Evolutionary conservation across 2,797 vertebrate species (phyloP).

Genomic region (Alca torda): DNA sequence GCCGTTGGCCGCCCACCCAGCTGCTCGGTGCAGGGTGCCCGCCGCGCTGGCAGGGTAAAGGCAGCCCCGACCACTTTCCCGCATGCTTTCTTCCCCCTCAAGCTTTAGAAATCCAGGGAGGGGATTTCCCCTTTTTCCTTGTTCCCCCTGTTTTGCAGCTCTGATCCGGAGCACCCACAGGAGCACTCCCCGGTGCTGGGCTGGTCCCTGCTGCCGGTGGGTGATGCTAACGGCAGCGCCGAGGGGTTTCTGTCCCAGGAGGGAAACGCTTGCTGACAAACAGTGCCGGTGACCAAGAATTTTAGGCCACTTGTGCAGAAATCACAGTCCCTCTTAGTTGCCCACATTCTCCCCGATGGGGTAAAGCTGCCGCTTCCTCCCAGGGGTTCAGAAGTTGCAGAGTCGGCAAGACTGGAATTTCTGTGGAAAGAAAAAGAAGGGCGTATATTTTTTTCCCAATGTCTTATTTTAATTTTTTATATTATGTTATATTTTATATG

Average conservation of each 20-base stretch:
- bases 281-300: background rate
- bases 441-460: background rate
- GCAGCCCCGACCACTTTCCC: background rate
- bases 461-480: background rate
- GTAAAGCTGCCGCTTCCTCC: background rate
- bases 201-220: background rate
- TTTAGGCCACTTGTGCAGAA: background rate
- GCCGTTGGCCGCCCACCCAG: background rate
- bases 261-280: background rate
- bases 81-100: background rate
- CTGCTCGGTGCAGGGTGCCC: background rate
- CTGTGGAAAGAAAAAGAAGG: background rate
- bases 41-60: fast-evolving
- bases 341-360: background rate
- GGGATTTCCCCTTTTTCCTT: background rate
- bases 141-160: background rate
- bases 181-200: background rate
- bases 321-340: background rate
- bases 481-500: background rate
- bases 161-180: fast-evolving
- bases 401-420: background rate
- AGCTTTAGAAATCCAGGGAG: background rate
- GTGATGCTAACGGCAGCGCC: background rate
- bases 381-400: background rate
- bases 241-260: background rate